Evolutionary conservation across 2,113 vertebrate species (phyloP).

Genomic region (Pungitius pungitius): DNA sequence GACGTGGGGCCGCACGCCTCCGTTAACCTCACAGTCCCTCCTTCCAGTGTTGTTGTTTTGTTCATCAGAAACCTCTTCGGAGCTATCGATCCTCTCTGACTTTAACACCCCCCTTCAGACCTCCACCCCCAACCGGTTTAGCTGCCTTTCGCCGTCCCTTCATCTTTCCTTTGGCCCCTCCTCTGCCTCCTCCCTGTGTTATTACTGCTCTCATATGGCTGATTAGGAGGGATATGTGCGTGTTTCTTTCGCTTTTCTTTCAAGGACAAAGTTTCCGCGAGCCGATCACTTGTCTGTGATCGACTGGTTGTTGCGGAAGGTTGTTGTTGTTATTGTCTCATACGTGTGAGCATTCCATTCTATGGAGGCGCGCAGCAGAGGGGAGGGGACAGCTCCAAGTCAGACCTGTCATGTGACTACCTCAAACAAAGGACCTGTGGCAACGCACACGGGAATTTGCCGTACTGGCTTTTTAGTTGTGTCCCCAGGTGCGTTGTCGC

Average conservation of each 20-base stretch:
- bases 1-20: conserved; percentile 39
- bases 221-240: conserved; percentile 28
- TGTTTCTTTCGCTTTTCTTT: neutral
- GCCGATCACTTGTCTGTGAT: neutral
- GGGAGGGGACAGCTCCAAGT: conserved; percentile 56
- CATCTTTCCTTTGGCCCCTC: conserved; percentile 9
- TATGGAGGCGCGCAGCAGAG: conserved; percentile 51
- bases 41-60: conserved; percentile 5
- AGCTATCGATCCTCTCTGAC: conserved; percentile 30
- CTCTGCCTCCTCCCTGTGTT: conserved; percentile 27
- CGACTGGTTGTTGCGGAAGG: neutral
- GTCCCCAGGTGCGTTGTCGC: conserved; percentile 56
- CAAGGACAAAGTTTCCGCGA: conserved; percentile 25
- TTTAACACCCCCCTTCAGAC: conserved; percentile 10
- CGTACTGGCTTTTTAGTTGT: conserved; percentile 41
- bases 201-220: conserved; percentile 20
- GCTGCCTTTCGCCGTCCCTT: conserved; percentile 23
- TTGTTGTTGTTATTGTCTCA: conserved; percentile 22
- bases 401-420: conserved; percentile 66
- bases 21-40: neutral
- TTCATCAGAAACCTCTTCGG: conserved; percentile 24
- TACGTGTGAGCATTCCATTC: conserved; percentile 34
- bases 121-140: conserved; percentile 8
- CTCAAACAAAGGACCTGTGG: conserved; percentile 74
- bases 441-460: conserved; percentile 49